Evolutionary conservation across 2,797 vertebrate species (phyloP).

Genomic region (Rhinogobio ventralis): DNA sequence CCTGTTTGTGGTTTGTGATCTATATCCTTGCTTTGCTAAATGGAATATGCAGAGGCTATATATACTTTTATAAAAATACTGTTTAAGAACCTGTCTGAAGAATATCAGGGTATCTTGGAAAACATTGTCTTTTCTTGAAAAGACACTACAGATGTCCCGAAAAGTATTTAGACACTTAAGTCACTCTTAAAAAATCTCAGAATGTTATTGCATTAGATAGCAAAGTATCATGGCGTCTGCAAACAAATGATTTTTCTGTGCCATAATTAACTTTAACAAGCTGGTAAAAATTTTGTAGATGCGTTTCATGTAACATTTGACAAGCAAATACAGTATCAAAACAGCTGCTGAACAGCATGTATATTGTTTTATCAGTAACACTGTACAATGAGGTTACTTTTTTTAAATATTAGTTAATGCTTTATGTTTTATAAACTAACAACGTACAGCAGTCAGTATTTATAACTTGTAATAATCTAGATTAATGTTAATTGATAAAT

Average conservation of each 20-base stretch:
- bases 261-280: background rate
- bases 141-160: background rate
- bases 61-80: constrained; percentile 13
- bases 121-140: background rate
- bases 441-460: background rate
- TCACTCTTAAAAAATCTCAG: background rate
- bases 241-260: background rate
- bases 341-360: background rate
- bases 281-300: background rate
- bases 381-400: background rate
- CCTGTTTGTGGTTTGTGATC: constrained; percentile 50
- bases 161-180: background rate
- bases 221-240: background rate
- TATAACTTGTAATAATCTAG: background rate
- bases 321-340: background rate
- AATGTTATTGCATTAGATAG: background rate
- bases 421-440: background rate
- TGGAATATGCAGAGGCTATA: constrained; percentile 40
- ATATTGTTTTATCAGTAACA: background rate
- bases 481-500: background rate
- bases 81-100: background rate
- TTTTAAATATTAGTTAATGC: background rate
- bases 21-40: constrained; percentile 34
- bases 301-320: background rate
- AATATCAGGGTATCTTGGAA: background rate